These are phyloP conservation scores for Varecia variegata DNA, from an alignment of 2,797 vertebrate genomes.

Conservation along the genomic window DNA sequence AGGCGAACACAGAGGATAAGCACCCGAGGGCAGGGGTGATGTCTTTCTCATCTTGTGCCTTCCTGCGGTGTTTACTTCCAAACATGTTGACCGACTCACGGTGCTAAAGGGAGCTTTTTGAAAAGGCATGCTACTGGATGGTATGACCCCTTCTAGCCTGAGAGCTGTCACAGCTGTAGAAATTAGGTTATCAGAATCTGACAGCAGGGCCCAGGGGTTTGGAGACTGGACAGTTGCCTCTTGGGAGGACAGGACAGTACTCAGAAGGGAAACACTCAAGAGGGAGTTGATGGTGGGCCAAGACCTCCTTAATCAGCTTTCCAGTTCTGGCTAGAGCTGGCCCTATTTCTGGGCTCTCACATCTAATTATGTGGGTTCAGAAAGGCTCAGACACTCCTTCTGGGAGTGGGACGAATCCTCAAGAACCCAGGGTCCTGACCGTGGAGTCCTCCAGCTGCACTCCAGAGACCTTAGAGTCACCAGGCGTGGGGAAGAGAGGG, in stretches of 20 bases:
- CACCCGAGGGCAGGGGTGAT: background rate
- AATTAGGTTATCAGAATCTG: background rate
- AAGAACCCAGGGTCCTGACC: conserved; percentile 5
- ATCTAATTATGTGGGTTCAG: background rate
- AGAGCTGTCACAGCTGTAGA: background rate
- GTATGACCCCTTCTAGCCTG: background rate
- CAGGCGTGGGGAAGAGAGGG: background rate
- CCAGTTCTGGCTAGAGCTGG: background rate
- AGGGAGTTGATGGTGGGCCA: background rate
- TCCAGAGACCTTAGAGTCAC: background rate
- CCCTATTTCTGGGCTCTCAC: background rate
- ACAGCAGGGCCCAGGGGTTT: background rate
- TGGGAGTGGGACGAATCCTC: background rate
- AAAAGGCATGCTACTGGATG: background rate
- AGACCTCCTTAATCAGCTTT: background rate
- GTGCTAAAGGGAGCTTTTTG: background rate
- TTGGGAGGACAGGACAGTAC: background rate
- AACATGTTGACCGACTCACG: background rate
- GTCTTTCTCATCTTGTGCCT: background rate
- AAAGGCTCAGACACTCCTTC: background rate
- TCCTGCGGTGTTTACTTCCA: background rate
- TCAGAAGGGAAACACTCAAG: background rate
- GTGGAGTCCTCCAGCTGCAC: background rate
- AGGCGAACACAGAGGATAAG: background rate
- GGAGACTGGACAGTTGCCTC: background rate